Conservation (phyloP, 2,797 vertebrate species). For the Sebastes hubbsi region DNA sequence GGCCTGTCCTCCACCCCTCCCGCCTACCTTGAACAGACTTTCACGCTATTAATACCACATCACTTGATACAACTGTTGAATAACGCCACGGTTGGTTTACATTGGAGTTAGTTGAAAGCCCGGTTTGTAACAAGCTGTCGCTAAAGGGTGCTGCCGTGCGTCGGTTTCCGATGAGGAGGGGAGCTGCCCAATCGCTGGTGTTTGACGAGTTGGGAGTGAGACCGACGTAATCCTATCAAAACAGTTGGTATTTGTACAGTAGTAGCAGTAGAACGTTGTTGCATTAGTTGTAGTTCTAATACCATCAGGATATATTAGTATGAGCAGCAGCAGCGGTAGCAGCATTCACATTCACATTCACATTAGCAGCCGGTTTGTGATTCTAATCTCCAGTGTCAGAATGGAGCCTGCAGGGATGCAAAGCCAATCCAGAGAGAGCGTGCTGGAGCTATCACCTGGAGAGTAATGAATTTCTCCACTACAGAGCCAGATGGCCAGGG, state of each 20-base stretch:
- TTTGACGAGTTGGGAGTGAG: too few species aligned
- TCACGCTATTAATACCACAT: too few species aligned
- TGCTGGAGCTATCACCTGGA: slow-evolving; percentile 60
- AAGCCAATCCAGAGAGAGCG: slow-evolving; percentile 43
- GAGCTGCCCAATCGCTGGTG: too few species aligned
- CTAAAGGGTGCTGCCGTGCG: too few species aligned
- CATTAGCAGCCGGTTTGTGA: slow-evolving; percentile 57
- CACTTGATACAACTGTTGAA: too few species aligned
- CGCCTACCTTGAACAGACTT: too few species aligned
- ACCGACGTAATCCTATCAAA: neutral
- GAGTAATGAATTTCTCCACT: slow-evolving; percentile 69
- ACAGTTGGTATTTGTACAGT: neutral
- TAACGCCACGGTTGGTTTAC: too few species aligned
- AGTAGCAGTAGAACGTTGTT: neutral
- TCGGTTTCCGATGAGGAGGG: too few species aligned
- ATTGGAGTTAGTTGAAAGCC: too few species aligned
- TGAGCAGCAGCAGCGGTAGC: slow-evolving; percentile 29
- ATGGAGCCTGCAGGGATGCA: slow-evolving; percentile 56
- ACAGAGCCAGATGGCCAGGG: slow-evolving; percentile 58
- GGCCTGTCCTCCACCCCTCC: too few species aligned
- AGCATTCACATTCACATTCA: slow-evolving; percentile 23
- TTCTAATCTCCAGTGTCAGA: slow-evolving; percentile 63
- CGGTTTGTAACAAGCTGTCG: too few species aligned
- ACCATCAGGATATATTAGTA: neutral
- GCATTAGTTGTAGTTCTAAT: neutral